phyloP scores from a whole-genome alignment of 2,113 vertebrate genomes.

The Salvator merianae region DNA sequence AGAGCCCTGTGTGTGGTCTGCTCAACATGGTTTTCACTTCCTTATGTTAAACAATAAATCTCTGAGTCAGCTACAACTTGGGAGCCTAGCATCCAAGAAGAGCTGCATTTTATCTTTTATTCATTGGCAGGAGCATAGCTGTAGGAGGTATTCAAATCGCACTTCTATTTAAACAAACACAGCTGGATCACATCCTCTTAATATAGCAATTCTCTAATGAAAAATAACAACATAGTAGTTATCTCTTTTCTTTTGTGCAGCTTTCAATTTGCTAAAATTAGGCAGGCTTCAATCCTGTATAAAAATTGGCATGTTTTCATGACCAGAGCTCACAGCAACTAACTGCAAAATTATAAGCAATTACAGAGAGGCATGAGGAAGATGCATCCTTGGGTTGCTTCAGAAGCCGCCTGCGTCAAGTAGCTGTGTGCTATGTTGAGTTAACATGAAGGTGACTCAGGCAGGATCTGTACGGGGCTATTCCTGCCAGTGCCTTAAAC shows the following conservation, averaged over 20 bases:
- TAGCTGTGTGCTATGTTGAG: constrained; percentile 67
- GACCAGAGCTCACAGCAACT: constrained; percentile 83
- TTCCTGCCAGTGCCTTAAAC: no score
- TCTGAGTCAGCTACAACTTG: constrained; percentile 79
- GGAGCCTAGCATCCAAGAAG: constrained; percentile 74
- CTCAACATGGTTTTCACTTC: constrained; percentile 77
- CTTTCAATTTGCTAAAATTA: constrained; percentile 86
- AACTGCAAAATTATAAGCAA: constrained; percentile 86
- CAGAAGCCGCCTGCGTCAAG: constrained; percentile 59
- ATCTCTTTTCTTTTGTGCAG: constrained; percentile 86
- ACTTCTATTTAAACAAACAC: constrained; percentile 90
- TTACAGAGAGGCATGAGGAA: constrained; percentile 81
- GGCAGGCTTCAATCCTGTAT: constrained; percentile 81
- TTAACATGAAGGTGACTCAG: constrained; percentile 49
- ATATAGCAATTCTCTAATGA: constrained; percentile 87
- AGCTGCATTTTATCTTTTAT: constrained; percentile 82
- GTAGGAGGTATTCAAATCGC: constrained; percentile 87
- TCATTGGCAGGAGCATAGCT: constrained; percentile 85
- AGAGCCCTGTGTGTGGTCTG: constrained; percentile 83
- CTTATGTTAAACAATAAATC: constrained; percentile 85
- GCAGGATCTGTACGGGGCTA: no score
- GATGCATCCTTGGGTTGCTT: constrained; percentile 79
- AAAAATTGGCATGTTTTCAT: constrained; percentile 84
- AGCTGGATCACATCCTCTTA: constrained; percentile 85
- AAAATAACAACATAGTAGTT: constrained; percentile 86